Evolutionary conservation across 2,797 vertebrate species (phyloP).

Genomic region (Aphelocoma californica): DNA sequence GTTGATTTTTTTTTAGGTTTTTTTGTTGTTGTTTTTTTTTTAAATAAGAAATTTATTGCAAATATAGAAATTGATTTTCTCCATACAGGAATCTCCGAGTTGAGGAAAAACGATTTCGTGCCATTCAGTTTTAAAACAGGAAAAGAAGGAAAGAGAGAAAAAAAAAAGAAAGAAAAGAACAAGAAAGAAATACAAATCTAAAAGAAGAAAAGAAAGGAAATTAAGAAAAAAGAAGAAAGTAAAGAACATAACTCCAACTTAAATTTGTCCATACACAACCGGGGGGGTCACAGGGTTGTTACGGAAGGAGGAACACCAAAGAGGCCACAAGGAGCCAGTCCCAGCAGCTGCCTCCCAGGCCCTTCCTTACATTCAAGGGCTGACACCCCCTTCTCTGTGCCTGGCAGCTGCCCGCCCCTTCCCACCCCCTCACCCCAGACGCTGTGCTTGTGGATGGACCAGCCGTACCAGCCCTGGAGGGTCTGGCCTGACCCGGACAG

Average conservation of each 20-base stretch:
- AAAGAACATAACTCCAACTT: slow-evolving; percentile 31
- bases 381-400: neutral
- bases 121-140: slow-evolving; percentile 79
- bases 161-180: slow-evolving; percentile 36
- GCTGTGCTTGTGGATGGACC: slow-evolving; percentile 68
- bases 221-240: neutral
- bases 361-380: slow-evolving; percentile 58
- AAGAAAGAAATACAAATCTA: slow-evolving; percentile 47
- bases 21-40: slow-evolving; percentile 58
- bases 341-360: slow-evolving; percentile 59
- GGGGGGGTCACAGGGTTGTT: slow-evolving; percentile 67
- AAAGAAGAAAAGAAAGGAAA: neutral
- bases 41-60: slow-evolving; percentile 88
- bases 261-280: slow-evolving; percentile 72
- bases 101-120: slow-evolving; percentile 82
- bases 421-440: slow-evolving; percentile 19
- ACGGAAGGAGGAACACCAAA: slow-evolving; percentile 60
- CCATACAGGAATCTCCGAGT: slow-evolving; percentile 82
- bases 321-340: slow-evolving; percentile 71
- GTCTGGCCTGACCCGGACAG: neutral
- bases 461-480: slow-evolving; percentile 7
- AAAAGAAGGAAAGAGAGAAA: neutral
- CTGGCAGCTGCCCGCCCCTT: neutral
- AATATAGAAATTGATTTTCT: slow-evolving; percentile 88
- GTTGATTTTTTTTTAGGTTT: slow-evolving; percentile 70